Conservation (phyloP, 2,797 vertebrate species). For the Bucorvus abyssinicus region DNA sequence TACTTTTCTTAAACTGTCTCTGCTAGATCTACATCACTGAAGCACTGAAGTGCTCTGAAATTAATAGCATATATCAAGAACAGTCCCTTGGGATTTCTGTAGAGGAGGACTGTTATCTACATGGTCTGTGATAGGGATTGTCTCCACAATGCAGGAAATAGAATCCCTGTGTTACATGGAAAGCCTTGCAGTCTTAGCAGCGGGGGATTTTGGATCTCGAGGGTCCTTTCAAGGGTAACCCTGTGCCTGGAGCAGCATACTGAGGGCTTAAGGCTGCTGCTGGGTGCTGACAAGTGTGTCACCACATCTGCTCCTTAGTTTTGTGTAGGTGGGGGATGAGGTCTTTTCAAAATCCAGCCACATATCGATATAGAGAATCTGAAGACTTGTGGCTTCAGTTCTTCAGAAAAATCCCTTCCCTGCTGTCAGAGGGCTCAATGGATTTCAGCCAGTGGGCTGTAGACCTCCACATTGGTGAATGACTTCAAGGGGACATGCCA, state of each 20-base stretch:
- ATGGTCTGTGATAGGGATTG: background rate
- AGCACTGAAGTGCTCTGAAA: background rate
- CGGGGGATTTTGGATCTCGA: background rate
- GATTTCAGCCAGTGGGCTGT: background rate
- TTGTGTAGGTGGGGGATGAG: background rate
- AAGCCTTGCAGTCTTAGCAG: background rate
- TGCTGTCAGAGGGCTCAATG: background rate
- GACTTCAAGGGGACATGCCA: background rate
- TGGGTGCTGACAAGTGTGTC: background rate
- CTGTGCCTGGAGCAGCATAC: background rate
- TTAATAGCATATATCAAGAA: background rate
- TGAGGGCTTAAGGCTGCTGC: background rate
- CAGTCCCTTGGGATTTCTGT: background rate
- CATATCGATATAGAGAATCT: background rate
- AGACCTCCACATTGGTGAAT: background rate
- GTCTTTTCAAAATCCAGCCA: background rate
- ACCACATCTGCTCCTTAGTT: background rate
- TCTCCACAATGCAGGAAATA: background rate
- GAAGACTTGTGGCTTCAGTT: background rate
- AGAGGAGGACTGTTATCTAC: background rate
- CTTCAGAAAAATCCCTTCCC: background rate
- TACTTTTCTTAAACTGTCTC: background rate
- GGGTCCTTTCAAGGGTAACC: background rate
- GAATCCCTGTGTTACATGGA: accelerated
- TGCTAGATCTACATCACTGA: background rate